phyloP scores from a whole-genome alignment of 2,888 invertebrate genomes.

The Myopa testacea region DNA sequence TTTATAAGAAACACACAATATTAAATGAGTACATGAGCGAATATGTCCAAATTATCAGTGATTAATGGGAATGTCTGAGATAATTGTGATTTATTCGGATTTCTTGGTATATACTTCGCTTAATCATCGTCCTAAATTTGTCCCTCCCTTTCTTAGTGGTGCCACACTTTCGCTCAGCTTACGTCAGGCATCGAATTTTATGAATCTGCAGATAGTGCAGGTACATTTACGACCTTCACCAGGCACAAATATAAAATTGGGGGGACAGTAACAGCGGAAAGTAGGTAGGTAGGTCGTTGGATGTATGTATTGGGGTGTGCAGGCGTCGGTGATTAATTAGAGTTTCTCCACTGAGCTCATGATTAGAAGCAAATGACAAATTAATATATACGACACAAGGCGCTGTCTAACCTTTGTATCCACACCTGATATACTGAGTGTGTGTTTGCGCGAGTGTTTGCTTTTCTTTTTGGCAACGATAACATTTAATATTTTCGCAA shows the following conservation, averaged over 20 bases:
- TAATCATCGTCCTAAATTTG: background rate
- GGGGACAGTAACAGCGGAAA: too few species aligned
- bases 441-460: too few species aligned
- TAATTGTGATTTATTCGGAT: too few species aligned
- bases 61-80: too few species aligned
- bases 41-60: too few species aligned
- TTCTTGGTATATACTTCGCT: too few species aligned
- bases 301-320: background rate
- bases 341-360: background rate
- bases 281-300: too few species aligned
- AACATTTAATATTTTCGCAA: constrained; percentile 8
- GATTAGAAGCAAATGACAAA: background rate
- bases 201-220: background rate
- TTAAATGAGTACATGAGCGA: too few species aligned
- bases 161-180: background rate
- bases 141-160: background rate
- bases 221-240: background rate
- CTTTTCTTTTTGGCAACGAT: background rate
- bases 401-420: background rate
- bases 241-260: too few species aligned
- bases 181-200: background rate
- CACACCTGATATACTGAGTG: background rate
- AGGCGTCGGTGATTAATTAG: background rate
- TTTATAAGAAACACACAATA: too few species aligned
- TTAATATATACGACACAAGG: background rate